Evolutionary conservation across 2,888 invertebrate species (phyloP), one percentile per base, ranked within the genome.

Genomic region (Eubasilissa splendida): DNA sequence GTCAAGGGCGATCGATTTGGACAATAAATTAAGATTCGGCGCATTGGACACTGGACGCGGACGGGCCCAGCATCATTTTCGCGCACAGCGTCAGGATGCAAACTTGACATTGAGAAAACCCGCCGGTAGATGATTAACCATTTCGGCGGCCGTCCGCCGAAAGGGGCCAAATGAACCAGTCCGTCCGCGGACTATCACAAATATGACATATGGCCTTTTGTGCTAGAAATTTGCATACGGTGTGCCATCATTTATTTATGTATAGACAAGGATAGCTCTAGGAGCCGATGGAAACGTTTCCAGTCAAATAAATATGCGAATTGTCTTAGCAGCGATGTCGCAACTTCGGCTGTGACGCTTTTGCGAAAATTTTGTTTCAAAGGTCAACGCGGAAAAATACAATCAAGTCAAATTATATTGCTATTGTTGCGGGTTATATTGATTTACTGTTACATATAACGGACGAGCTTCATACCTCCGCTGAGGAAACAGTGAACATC

Each of bases 61-160:
- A 53, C 53, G 14, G 70, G 22, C 53, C 53, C 52, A 42, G 60
- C 63, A 60, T 14, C 50, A 60, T 75, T 75, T 76, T 65, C 54
- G 59, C 50, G 63, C 42, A 53, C 65, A 65, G 65, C 65, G 76
- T 65, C 54, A 66, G 52, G 54, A 76, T 76, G 54, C 66, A 54
- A 76, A 76, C 76, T 76, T 76, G 76, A 66, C 76, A 60, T 65
- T 76, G 76, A 76, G 76, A 76, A 33, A 63, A 73, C 10, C 52
- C 63, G 65, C n/a, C 65, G 2, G 54, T 65, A 54, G 54, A 65
- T 76, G 65, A 65, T 76, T 63, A 76, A 65, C 65, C 54, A 76
- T 65, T 76, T 65, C 65, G 50, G 65, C 65, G 76, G 63, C 54
- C 33, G 53, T 66, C 12, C 3, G 53, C n/a, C 11, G 54, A 76